Base-by-base conservation (phyloP, 2,888 invertebrate genomes). In the Pecten maximus region DNA sequence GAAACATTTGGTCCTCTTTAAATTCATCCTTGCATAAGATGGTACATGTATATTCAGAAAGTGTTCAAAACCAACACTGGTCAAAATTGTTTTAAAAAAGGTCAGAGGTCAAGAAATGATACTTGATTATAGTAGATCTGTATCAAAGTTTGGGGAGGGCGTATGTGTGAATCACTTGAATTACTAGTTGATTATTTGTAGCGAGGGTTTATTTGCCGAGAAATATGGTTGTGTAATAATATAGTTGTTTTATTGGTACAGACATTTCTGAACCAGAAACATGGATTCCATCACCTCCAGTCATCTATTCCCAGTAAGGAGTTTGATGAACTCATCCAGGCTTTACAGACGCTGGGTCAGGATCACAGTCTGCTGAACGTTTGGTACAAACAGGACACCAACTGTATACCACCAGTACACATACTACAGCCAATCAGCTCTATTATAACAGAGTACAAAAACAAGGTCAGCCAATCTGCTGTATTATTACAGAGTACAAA, bases 181-280 rank as follows among this genome's bases (percentile, higher is more conserved):
- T n/a, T n/a, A n/a, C n/a, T n/a, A n/a, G n/a, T n/a, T n/a, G n/a
- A n/a, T n/a, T n/a, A n/a, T n/a, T n/a, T n/a, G n/a, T n/a, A n/a
- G n/a, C n/a, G n/a, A n/a, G n/a, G n/a, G n/a, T n/a, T n/a, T n/a
- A n/a, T n/a, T n/a, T n/a, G n/a, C n/a, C n/a, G n/a, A n/a, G n/a
- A n/a, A n/a, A n/a, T n/a, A n/a, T n/a, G n/a, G n/a, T n/a, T 10
- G 44, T 44, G 44, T 44, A 44, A 44, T 44, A 10, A 12, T 10
- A 10, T 44, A 87, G 15, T 87, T 15, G 0, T 87, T 15, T 40
- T 3, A 10, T 87, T 89, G 3, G 23, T 92, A 12, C 93, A 96
- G 96, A 93, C 95, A 28, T 94, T 96, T 87, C 91, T 96, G 44
- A 96, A 96, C 44, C 96, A 96, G 93, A 96, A 96, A 89, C 96